Evolutionary conservation across 2,888 invertebrate species (phyloP), one percentile per base, ranked within the genome.

Genomic region (Apodemia mormo): DNA sequence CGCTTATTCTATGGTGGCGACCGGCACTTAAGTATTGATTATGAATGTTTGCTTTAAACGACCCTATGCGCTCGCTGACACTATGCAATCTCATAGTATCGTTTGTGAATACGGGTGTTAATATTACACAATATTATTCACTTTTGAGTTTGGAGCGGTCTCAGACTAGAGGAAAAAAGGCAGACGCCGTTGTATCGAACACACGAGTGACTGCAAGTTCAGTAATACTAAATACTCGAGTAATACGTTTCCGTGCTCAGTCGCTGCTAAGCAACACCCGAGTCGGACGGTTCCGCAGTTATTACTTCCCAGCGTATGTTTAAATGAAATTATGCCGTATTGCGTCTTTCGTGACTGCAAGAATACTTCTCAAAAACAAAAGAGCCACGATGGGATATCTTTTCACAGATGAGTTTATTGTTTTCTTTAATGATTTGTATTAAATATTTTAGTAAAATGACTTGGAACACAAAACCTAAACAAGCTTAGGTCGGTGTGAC

Each of bases 291-390:
- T 65, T 33, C 65, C 65, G 6, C 6, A 33, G 14, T 2, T 65
- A 65, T 37, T 33, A 14, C 65, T 45, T 45, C n/a, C 6, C 5
- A 65, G 7, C 65, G 37, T 33, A 65, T 8, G 9, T 65, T 65
- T 65, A 9, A 37, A 37, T 33, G 65, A 65, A 65, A 65, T 65
- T 65, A 65, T 65, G 65, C 65, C 65, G 65, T 65, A 37, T 65
- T 65, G 65, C 65, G 65, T 65, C 65, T 65, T 65, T 65, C n/a
- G n/a, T n/a, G n/a, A n/a, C n/a, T n/a, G n/a, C n/a, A n/a, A n/a
- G n/a, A n/a, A n/a, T n/a, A n/a, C n/a, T n/a, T n/a, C n/a, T n/a
- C n/a, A n/a, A 64, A 64, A 29, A 64, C 30, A 65, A 65, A 65
- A 65, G 37, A 33, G 65, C 14, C 65, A 33, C 37, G 65, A 65